phyloP scores from a whole-genome alignment of 2,888 invertebrate genomes.

The Pachliopta kotzebuea region DNA sequence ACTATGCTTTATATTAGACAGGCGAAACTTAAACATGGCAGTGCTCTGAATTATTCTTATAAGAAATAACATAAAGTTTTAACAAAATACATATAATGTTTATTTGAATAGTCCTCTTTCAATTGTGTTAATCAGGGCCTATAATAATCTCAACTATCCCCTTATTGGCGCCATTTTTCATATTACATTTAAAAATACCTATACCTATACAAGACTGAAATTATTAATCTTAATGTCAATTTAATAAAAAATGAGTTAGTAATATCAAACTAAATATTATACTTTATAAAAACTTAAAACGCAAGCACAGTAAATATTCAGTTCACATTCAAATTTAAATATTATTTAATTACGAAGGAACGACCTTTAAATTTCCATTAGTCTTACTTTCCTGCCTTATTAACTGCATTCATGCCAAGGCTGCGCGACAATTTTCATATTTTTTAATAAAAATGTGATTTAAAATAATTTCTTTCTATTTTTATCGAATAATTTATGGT shows the following conservation, averaged over 20 bases:
- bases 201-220: too few species aligned
- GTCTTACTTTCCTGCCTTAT: slow-evolving; percentile 12
- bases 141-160: too few species aligned
- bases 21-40: too few species aligned
- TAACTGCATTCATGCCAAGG: slow-evolving; percentile 7
- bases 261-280: not conserved
- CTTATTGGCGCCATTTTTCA: too few species aligned
- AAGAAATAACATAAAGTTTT: too few species aligned
- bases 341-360: slow-evolving; percentile 18
- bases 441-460: not conserved
- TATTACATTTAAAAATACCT: too few species aligned
- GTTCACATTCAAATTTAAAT: slow-evolving; percentile 10
- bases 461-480: not conserved
- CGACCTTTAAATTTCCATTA: slow-evolving; percentile 17
- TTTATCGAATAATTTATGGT: not conserved
- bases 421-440: not conserved
- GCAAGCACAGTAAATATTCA: slow-evolving; percentile 3
- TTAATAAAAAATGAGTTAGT: not conserved
- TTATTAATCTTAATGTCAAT: not conserved
- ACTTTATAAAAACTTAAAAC: not conserved
- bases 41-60: too few species aligned
- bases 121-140: too few species aligned
- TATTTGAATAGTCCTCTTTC: too few species aligned
- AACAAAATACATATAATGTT: too few species aligned
- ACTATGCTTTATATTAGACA: too few species aligned